Conservation (phyloP, 2,888 invertebrate species). For the Oxytorus armatus region DNA sequence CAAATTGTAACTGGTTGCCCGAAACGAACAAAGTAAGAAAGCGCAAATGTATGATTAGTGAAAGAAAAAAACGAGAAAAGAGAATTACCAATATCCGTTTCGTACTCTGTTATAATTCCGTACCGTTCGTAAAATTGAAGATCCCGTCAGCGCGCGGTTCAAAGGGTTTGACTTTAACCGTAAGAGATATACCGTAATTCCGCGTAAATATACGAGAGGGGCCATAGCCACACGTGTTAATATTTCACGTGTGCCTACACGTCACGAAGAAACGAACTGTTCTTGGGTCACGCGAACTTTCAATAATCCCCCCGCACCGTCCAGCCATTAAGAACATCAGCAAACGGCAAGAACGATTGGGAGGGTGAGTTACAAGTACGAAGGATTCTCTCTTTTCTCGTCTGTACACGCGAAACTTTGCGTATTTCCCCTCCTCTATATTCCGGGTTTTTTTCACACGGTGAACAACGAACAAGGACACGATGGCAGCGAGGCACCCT, state of each 20-base stretch:
- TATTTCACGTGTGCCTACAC: constrained; percentile 17
- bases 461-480: background rate
- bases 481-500: constrained; percentile 20
- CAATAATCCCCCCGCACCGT: constrained; percentile 54
- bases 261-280: constrained; percentile 28
- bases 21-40: too few species aligned
- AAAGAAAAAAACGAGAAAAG: too few species aligned
- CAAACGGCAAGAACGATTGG: background rate
- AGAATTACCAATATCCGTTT: too few species aligned
- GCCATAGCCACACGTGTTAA: background rate
- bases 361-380: background rate
- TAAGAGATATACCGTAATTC: constrained; percentile 19
- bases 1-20: too few species aligned
- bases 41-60: too few species aligned
- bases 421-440: background rate
- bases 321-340: constrained; percentile 31
- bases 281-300: constrained; percentile 68
- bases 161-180: background rate
- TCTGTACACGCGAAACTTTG: background rate
- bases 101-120: too few species aligned
- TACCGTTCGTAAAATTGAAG: constrained; percentile 9
- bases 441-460: constrained; percentile 25
- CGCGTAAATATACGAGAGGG: constrained; percentile 7
- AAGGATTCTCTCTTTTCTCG: background rate
- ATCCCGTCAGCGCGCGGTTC: too few species aligned